Conservation (phyloP, 2,113 vertebrate genomes). For the Canis aureus region DNA sequence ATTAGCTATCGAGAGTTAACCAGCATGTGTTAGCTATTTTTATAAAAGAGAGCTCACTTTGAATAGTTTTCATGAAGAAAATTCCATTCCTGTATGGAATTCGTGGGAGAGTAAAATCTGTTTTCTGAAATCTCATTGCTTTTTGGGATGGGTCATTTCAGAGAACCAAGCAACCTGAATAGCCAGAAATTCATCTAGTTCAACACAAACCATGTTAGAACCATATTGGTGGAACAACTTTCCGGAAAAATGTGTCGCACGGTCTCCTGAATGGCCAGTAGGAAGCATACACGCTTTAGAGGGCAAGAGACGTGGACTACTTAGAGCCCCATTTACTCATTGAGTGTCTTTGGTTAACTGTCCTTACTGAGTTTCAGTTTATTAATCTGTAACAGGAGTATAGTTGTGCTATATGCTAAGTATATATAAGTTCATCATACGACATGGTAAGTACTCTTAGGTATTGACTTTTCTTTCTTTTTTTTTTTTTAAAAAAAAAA, state of each 20-base stretch:
- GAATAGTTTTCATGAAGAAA: conserved; percentile 36
- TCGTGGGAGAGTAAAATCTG: conserved; percentile 24
- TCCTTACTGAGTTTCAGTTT: background rate
- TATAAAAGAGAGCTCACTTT: background rate
- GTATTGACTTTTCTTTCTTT: background rate
- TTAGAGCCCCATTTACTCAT: background rate
- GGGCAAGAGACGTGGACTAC: background rate
- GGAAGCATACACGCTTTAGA: background rate
- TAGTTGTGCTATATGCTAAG: background rate
- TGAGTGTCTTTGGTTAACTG: background rate
- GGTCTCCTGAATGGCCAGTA: background rate
- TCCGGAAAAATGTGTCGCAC: background rate
- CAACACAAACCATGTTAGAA: conserved; percentile 12
- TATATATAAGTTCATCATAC: background rate
- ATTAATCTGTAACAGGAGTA: background rate
- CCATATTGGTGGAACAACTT: background rate
- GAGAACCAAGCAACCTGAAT: background rate
- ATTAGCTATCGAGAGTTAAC: conserved; percentile 49
- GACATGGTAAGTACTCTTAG: background rate
- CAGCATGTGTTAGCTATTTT: background rate
- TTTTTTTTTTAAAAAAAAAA: no score
- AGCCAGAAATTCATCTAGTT: conserved; percentile 22
- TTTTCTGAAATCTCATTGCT: background rate
- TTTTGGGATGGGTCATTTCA: conserved; percentile 37
- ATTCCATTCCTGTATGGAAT: background rate